Conservation (phyloP, 1,140 invertebrate species). For the Heliconius himera region DNA sequence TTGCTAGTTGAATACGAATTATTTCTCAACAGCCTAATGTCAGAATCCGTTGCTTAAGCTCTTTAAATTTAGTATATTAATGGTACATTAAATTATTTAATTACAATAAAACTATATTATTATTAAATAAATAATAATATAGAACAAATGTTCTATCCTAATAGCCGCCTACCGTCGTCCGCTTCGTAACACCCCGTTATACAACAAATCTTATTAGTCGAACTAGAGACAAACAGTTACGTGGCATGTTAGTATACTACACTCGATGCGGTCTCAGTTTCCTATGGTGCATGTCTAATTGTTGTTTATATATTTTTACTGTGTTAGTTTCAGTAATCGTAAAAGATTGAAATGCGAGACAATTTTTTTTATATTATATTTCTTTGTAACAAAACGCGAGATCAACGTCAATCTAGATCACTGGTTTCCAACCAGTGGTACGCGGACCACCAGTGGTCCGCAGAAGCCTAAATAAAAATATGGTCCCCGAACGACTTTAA, state of each 20-base stretch:
- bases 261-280: constrained; percentile 52
- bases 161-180: constrained; percentile 45
- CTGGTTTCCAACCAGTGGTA: too few relatives aligned
- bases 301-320: constrained; percentile 45
- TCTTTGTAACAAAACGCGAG: neutral
- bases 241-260: constrained; percentile 45
- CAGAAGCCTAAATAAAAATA: too few relatives aligned
- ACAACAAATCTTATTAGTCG: constrained; percentile 70
- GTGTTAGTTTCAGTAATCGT: constrained; percentile 39
- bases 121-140: too few relatives aligned
- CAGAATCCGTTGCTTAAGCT: constrained; percentile 20
- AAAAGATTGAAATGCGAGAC: constrained; percentile 40
- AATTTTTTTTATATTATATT: constrained; percentile 31
- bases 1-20: constrained; percentile 34
- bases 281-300: constrained; percentile 49
- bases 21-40: constrained; percentile 29
- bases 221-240: constrained; percentile 60
- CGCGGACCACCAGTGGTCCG: too few relatives aligned
- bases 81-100: neutral
- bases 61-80: neutral
- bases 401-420: neutral
- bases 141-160: constrained; percentile 29
- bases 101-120: neutral
- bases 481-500: too few relatives aligned
- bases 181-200: constrained; percentile 64